phyloP scores from a whole-genome alignment of 2,888 invertebrate genomes.

The Lutraria lutraria region DNA sequence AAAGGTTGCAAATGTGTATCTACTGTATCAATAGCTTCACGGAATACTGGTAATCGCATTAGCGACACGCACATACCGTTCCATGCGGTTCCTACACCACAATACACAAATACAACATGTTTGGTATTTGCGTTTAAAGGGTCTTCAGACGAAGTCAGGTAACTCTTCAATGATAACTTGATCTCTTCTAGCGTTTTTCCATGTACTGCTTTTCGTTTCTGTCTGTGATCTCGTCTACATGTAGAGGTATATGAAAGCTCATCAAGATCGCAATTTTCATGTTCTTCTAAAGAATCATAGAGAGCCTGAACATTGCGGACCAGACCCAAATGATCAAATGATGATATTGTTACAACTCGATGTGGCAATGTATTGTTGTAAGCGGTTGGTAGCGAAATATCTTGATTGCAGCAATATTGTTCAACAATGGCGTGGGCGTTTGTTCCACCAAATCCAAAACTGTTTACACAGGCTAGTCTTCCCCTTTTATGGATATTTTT shows the following conservation, averaged over 20 bases:
- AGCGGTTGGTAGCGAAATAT: neutral
- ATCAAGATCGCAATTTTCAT: neutral
- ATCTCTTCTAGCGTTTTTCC: constrained; percentile 1
- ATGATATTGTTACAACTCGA: constrained; percentile 60
- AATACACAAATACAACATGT: constrained; percentile 72
- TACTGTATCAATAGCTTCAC: constrained; percentile 57
- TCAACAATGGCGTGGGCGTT: constrained; percentile 72
- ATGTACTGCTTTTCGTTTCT: constrained; percentile 47
- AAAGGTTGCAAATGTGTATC: constrained; percentile 48
- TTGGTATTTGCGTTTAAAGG: neutral
- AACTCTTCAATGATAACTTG: neutral
- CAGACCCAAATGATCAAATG: constrained; percentile 27
- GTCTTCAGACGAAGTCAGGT: neutral
- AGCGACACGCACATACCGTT: constrained; percentile 72
- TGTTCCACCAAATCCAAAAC: constrained; percentile 77
- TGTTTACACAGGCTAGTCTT: constrained; percentile 67
- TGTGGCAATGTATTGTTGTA: neutral
- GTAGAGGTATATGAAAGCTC: constrained; percentile 69
- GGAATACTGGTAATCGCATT: constrained; percentile 58
- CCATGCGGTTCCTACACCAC: constrained; percentile 76
- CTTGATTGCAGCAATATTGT: neutral
- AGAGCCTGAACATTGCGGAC: constrained; percentile 35
- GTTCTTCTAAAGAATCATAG: constrained; percentile 15
- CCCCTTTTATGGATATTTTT: neutral
- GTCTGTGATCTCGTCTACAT: constrained; percentile 68